Evolutionary conservation across 2,888 invertebrate species (phyloP).

Genomic region (Thymelicus lineola): DNA sequence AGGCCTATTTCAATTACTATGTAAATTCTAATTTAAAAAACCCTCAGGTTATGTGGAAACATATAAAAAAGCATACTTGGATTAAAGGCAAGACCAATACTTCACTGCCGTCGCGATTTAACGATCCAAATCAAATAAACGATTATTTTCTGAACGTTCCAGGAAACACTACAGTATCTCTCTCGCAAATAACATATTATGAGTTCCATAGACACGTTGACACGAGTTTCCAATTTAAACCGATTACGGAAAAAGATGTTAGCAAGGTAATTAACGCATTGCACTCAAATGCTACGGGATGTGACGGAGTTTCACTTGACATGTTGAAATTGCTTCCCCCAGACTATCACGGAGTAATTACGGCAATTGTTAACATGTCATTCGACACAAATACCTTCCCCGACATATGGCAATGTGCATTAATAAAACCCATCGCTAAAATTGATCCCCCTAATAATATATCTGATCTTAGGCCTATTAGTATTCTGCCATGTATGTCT

Average conservation of each 20-base stretch:
- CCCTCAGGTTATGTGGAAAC: background rate
- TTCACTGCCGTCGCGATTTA: background rate
- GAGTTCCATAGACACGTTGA: slow-evolving; percentile 12
- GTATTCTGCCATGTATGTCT: slow-evolving; percentile 38
- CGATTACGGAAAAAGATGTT: background rate
- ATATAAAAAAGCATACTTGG: background rate
- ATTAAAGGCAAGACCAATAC: background rate
- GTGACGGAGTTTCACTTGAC: slow-evolving; percentile 25
- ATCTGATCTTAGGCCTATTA: slow-evolving; percentile 46
- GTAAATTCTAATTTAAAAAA: slow-evolving; percentile 3
- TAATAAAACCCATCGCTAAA: slow-evolving; percentile 47
- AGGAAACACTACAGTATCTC: background rate
- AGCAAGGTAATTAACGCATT: slow-evolving; percentile 11
- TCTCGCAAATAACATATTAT: slow-evolving; percentile 9
- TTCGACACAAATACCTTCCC: slow-evolving; percentile 40
- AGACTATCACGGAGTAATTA: slow-evolving; percentile 11
- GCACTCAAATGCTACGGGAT: slow-evolving; percentile 25
- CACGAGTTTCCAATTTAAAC: slow-evolving; percentile 7
- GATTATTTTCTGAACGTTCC: slow-evolving; percentile 26
- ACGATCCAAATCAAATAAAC: slow-evolving; percentile 22
- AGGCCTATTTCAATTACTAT: slow-evolving; percentile 9
- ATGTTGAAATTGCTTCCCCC: slow-evolving; percentile 27
- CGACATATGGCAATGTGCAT: slow-evolving; percentile 43
- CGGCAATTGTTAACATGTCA: slow-evolving; percentile 30
- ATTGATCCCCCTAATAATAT: slow-evolving; percentile 29